Evolutionary conservation across 2,113 vertebrate genomes (phyloP).

Genomic region (Ictalurus punctatus): DNA sequence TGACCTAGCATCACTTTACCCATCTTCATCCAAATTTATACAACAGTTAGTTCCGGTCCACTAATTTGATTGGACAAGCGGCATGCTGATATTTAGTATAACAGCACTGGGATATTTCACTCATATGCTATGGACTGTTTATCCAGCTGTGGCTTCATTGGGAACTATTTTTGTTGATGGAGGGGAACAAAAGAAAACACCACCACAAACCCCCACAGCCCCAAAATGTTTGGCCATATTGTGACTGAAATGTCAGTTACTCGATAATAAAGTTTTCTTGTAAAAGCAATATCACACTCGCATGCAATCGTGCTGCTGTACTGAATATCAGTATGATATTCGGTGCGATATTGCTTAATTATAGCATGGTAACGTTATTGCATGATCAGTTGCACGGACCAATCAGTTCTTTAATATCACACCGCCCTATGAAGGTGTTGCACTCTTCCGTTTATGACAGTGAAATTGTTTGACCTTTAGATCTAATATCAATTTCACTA

Average conservation of each 20-base stretch:
- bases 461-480: conserved; percentile 22
- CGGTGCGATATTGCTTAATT: background rate
- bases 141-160: background rate
- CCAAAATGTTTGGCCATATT: background rate
- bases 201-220: background rate
- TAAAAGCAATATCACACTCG: background rate
- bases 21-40: background rate
- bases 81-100: background rate
- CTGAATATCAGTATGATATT: background rate
- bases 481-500: too few species aligned
- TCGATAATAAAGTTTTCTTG: background rate
- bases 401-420: background rate
- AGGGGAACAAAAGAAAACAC: background rate
- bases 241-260: background rate
- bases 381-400: background rate
- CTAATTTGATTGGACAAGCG: background rate
- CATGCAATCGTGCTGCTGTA: background rate
- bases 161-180: background rate
- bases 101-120: background rate
- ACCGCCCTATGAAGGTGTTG: conserved; percentile 24
- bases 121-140: background rate
- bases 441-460: background rate
- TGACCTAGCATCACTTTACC: too few species aligned
- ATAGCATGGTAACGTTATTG: background rate
- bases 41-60: background rate